Percentiles rank a stretch among this genome's conserved stretches.
Evolutionary conservation across 37 sponge, comb jelly and placozoan genomes (phyloP).

Genomic region (Petrosia ficiformis): DNA sequence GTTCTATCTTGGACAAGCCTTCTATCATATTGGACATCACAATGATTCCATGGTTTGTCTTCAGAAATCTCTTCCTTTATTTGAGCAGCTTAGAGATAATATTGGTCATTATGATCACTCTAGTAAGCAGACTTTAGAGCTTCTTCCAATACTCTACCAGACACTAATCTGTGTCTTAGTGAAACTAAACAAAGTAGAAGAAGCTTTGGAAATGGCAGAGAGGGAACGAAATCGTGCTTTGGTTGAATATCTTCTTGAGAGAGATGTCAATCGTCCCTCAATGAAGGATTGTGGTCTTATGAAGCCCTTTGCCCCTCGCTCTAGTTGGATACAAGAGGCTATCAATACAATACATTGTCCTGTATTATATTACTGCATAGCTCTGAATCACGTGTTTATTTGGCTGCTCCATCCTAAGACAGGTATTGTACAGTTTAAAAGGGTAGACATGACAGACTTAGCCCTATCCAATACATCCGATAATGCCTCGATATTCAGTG

Average conservation of each 20-base stretch:
- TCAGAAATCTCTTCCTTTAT: constrained; percentile 64
- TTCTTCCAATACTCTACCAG: constrained; percentile 71
- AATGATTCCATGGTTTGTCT: constrained; percentile 59
- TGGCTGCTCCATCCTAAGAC: constrained; percentile 87
- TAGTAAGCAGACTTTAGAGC: constrained; percentile 56
- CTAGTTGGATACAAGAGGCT: constrained; percentile 61
- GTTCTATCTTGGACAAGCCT: constrained; percentile 85
- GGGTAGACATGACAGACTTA: constrained; percentile 72
- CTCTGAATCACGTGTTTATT: constrained; percentile 77
- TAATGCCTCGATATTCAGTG: constrained; percentile 65
- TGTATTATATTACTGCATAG: constrained; percentile 81
- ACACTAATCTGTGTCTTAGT: constrained; percentile 80
- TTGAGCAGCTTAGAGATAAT: constrained; percentile 68
- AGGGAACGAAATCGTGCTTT: constrained; percentile 73
- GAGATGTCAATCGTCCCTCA: constrained; percentile 52
- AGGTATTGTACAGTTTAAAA: constrained; percentile 87
- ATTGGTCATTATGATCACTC: constrained; percentile 61
- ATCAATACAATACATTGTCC: constrained; percentile 49
- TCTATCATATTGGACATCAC: constrained; percentile 64
- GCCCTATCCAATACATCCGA: constrained; percentile 35
- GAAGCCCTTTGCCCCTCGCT: constrained; percentile 46
- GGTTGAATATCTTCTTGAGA: constrained; percentile 55
- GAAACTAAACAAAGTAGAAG: constrained; percentile 62
- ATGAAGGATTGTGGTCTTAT: constrained; percentile 61
- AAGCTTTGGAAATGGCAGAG: constrained; percentile 89